Conservation (phyloP, 2,888 invertebrate species). For the Scrobipalpa atriplicella region DNA sequence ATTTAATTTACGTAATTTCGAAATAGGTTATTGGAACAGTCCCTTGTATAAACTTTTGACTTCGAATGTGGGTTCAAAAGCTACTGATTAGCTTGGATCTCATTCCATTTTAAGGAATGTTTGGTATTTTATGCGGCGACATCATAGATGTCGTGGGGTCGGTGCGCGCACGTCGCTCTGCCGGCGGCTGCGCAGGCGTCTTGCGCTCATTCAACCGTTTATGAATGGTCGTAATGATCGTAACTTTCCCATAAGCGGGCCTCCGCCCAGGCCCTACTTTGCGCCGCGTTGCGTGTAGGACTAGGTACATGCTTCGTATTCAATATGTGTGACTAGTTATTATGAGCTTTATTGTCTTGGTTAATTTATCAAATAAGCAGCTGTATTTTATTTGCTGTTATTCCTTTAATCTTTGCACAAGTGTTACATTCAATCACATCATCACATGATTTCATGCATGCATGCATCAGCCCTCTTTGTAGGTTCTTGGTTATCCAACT, state of each 20-base stretch:
- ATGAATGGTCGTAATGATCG: conserved; percentile 77
- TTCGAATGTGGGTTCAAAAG: background rate
- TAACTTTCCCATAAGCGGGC: conserved; percentile 76
- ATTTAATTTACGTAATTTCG: conserved; percentile 28
- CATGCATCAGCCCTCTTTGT: background rate
- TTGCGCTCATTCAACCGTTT: conserved; percentile 77
- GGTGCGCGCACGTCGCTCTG: conserved; percentile 54
- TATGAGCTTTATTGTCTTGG: background rate
- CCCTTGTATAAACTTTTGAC: conserved; percentile 29
- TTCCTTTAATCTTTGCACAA: conserved; percentile 1
- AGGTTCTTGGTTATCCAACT: background rate
- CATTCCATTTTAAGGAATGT: background rate
- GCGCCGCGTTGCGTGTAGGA: conserved; percentile 46
- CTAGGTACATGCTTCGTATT: conserved; percentile 26
- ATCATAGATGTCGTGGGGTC: conserved; percentile 60
- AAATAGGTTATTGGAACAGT: conserved; percentile 25
- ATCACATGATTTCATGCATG: background rate
- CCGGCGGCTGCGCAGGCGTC: conserved; percentile 63
- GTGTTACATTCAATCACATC: background rate
- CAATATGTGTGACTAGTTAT: conserved; percentile 18
- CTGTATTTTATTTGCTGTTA: background rate
- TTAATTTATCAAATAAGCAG: background rate
- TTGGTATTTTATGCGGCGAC: conserved; percentile 42
- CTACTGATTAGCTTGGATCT: background rate
- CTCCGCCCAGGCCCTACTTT: conserved; percentile 58